Evolutionary conservation across 2,113 vertebrate genomes (phyloP).

Genomic region (Larimichthys crocea): DNA sequence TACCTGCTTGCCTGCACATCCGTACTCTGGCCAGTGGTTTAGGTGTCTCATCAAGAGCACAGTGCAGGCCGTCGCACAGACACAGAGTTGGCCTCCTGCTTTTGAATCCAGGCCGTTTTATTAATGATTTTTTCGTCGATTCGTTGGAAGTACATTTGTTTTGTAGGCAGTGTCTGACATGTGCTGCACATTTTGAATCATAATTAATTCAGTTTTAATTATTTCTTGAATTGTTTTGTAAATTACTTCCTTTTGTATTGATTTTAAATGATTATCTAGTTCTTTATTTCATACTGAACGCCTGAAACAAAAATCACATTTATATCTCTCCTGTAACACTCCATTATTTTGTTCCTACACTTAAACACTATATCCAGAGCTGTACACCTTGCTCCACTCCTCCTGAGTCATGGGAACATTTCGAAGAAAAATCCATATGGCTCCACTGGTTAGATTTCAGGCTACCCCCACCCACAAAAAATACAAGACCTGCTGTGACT

Average conservation of each 20-base stretch:
- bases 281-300: too few species aligned
- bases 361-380: conserved; percentile 10
- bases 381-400: conserved; percentile 8
- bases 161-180: neutral
- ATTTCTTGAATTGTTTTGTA: neutral
- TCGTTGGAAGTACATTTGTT: neutral
- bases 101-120: neutral
- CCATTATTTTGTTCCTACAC: neutral
- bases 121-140: neutral
- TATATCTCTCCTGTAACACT: neutral
- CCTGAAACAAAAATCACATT: neutral
- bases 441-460: conserved; percentile 20
- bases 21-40: conserved; percentile 6
- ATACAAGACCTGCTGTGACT: conserved; percentile 21
- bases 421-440: conserved; percentile 43
- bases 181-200: neutral
- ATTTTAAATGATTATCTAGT: neutral
- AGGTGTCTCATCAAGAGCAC: neutral
- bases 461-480: neutral
- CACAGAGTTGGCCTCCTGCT: neutral
- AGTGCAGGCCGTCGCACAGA: neutral
- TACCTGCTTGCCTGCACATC: conserved; percentile 9
- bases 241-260: too few species aligned
- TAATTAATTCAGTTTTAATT: neutral
- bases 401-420: conserved; percentile 18